These are phyloP conservation scores for Eurois occulta DNA, from an alignment of 2,888 invertebrate genomes.

Conservation along the genomic window DNA sequence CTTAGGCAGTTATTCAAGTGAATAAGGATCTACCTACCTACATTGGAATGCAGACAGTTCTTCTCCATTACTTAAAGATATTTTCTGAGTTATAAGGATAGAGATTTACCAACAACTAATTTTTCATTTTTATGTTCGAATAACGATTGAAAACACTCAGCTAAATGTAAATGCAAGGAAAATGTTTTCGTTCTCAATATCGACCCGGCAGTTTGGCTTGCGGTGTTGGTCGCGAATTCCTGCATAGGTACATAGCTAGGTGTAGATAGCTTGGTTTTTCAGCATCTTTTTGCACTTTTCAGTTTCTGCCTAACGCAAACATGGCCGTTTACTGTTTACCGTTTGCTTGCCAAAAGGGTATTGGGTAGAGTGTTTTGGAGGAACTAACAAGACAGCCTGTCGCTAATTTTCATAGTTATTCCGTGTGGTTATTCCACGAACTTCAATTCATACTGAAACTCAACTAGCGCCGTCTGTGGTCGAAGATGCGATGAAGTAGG, in stretches of 20 bases:
- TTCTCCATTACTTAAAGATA: neutral
- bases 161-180: constrained; percentile 28
- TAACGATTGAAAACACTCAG: constrained; percentile 16
- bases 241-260: constrained; percentile 16
- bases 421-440: neutral
- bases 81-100: neutral
- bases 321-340: constrained; percentile 3
- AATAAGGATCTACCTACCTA: neutral
- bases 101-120: neutral
- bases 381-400: neutral
- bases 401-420: constrained; percentile 3
- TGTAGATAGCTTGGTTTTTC: constrained; percentile 16
- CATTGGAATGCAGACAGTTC: neutral
- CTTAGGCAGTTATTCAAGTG: neutral
- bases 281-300: constrained; percentile 23
- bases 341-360: constrained; percentile 9
- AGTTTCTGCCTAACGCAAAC: constrained; percentile 15
- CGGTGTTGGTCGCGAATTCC: constrained; percentile 29
- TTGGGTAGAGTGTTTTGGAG: neutral
- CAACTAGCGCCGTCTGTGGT: too few species aligned
- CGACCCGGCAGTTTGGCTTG: constrained; percentile 49
- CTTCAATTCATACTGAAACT: neutral
- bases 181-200: constrained; percentile 48
- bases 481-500: neutral
- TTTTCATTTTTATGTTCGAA: constrained; percentile 2